phyloP scores from a whole-genome alignment of 1,140 invertebrate species.

The Holotrichia oblita region DNA sequence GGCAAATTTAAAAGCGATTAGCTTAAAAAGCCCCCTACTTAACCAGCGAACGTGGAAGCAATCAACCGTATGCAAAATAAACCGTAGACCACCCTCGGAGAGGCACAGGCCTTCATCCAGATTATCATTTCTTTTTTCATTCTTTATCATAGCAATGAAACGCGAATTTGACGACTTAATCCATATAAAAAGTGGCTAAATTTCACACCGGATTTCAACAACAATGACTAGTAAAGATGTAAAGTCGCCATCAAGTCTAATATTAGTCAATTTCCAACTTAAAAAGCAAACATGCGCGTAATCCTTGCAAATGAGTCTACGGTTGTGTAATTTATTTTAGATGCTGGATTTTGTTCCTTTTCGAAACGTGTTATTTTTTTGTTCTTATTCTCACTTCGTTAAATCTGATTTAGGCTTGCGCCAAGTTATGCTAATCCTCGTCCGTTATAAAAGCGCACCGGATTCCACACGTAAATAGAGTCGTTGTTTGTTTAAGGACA shows the following conservation, averaged over 20 bases:
- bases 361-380: neutral
- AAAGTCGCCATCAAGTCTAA: slow-evolving; percentile 24
- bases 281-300: neutral
- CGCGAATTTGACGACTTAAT: slow-evolving; percentile 19
- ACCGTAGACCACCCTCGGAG: neutral
- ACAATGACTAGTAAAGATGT: slow-evolving; percentile 3
- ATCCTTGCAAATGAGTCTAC: slow-evolving; percentile 18
- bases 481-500: slow-evolving; percentile 23
- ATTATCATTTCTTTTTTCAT: neutral
- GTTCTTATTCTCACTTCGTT: neutral
- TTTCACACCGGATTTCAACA: slow-evolving; percentile 11
- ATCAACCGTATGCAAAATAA: neutral
- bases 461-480: slow-evolving; percentile 31
- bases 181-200: slow-evolving; percentile 23
- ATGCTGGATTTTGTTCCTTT: neutral
- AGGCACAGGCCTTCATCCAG: neutral
- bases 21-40: neutral
- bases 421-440: slow-evolving; percentile 30
- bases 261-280: slow-evolving; percentile 7
- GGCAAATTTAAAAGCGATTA: slow-evolving; percentile 17
- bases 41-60: neutral
- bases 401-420: slow-evolving; percentile 31
- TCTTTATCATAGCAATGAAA: neutral
- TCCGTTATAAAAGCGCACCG: slow-evolving; percentile 20
- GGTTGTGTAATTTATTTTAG: slow-evolving; percentile 7